A percentile compares a stretch with the other conserved stretches of the same genome.
phyloP scores from a whole-genome alignment of 2,797 vertebrate genomes.

The Gambusia yucatana region DNA sequence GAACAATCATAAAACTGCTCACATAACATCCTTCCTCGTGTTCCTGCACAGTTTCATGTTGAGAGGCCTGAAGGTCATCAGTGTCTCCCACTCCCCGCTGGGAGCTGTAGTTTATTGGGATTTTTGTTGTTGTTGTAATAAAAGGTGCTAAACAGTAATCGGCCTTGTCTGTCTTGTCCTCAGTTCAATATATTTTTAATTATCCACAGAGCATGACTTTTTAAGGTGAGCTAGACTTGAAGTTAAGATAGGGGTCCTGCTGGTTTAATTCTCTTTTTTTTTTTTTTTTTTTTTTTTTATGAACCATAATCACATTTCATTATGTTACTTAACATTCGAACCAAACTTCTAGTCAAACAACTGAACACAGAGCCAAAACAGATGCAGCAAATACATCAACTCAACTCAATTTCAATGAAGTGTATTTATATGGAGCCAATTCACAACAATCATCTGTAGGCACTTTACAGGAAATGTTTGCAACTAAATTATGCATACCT shows the following conservation, averaged over 20 bases:
- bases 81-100: conserved; percentile 3
- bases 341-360: background rate
- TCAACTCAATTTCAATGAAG: too few relatives aligned
- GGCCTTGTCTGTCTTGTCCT: conserved; percentile 18
- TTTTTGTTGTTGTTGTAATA: background rate
- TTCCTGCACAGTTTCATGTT: conserved; percentile 27
- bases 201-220: background rate
- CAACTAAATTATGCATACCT: too few relatives aligned
- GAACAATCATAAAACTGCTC: conserved; percentile 55
- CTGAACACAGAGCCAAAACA: background rate
- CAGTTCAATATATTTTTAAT: conserved; percentile 12
- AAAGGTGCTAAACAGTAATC: conserved; percentile 33
- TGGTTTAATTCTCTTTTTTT: background rate
- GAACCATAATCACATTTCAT: background rate
- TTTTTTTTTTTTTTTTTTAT: background rate
- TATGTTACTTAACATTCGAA: background rate
- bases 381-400: background rate
- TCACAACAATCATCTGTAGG: too few relatives aligned
- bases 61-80: conserved; percentile 50
- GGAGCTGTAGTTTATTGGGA: conserved; percentile 15
- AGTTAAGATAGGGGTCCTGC: background rate
- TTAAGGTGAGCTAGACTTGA: background rate
- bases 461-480: too few relatives aligned
- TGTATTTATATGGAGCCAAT: too few relatives aligned
- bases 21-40: conserved; percentile 41